These are phyloP conservation scores for Actinia tenebrosa DNA, from an alignment of 64 coral and sea anemone genomes.

Conservation along the genomic window DNA sequence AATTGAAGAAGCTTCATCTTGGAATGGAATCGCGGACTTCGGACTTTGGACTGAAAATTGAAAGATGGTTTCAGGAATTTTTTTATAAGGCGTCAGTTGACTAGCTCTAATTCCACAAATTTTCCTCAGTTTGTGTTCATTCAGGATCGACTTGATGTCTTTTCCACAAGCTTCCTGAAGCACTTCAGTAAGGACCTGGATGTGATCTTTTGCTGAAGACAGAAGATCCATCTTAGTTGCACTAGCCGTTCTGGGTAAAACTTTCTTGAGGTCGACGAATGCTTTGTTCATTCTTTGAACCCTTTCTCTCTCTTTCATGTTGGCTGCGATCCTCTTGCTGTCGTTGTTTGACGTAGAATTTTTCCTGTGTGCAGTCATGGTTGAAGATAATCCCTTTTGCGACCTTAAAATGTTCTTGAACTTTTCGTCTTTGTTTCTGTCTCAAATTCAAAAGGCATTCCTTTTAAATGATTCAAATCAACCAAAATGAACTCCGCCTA, in stretches of 20 bases:
- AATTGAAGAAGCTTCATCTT: neutral
- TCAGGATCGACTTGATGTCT: neutral
- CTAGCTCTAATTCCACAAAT: neutral
- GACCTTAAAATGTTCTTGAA: neutral
- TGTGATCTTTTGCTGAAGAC: constrained; percentile 14
- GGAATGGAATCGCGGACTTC: neutral
- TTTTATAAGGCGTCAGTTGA: neutral
- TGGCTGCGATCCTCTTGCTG: neutral
- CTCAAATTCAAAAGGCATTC: neutral
- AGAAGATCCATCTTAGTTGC: constrained; percentile 19
- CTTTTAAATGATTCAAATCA: neutral
- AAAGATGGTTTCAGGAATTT: neutral
- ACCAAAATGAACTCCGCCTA: neutral
- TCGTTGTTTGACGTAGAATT: neutral
- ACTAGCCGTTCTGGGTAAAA: neutral
- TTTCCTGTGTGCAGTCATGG: neutral
- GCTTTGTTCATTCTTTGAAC: constrained; percentile 29
- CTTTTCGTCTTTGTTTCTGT: neutral
- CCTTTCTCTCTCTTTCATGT: constrained; percentile 16
- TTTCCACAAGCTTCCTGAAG: neutral
- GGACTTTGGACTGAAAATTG: neutral
- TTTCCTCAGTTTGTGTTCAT: neutral
- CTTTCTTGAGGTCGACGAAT: constrained; percentile 5
- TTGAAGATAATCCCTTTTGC: neutral
- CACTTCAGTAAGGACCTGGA: neutral